Conservation (phyloP, 1,140 invertebrate species). For the Sweltsa coloradensis region DNA sequence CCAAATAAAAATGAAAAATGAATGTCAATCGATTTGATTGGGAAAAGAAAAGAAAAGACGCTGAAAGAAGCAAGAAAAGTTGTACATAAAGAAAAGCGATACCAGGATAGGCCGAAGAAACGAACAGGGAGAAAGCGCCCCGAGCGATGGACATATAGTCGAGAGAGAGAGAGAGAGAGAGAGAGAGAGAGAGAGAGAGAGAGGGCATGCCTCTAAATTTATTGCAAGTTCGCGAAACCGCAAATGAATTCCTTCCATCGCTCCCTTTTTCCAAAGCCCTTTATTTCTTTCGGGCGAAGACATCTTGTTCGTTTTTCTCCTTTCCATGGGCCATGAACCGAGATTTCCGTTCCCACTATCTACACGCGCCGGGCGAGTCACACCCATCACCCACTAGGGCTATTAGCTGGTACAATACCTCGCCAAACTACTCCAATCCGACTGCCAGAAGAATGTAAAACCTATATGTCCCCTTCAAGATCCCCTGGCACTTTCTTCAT, state of each 20-base stretch:
- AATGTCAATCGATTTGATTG: background rate
- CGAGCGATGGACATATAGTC: too few relatives aligned
- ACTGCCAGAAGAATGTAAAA: background rate
- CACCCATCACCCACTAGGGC: background rate
- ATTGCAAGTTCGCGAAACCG: constrained; percentile 7
- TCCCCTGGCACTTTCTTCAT: too few relatives aligned
- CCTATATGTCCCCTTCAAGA: background rate
- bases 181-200: background rate
- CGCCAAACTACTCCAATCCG: constrained; percentile 1
- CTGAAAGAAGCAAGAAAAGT: background rate
- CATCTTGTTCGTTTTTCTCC: background rate
- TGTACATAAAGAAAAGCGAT: background rate
- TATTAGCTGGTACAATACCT: background rate
- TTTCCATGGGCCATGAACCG: background rate
- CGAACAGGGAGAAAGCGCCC: background rate
- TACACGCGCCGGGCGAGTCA: background rate
- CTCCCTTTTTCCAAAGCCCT: constrained; percentile 5
- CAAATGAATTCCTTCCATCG: constrained; percentile 7
- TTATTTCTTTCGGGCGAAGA: constrained; percentile 3
- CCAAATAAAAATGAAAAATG: too few relatives aligned
- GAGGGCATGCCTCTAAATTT: background rate
- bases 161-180: background rate
- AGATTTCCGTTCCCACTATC: background rate
- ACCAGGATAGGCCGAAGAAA: background rate
- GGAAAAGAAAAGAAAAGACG: background rate